phyloP scores from a whole-genome alignment of 2,888 invertebrate species.

The Chalcosyrphus nemorum region DNA sequence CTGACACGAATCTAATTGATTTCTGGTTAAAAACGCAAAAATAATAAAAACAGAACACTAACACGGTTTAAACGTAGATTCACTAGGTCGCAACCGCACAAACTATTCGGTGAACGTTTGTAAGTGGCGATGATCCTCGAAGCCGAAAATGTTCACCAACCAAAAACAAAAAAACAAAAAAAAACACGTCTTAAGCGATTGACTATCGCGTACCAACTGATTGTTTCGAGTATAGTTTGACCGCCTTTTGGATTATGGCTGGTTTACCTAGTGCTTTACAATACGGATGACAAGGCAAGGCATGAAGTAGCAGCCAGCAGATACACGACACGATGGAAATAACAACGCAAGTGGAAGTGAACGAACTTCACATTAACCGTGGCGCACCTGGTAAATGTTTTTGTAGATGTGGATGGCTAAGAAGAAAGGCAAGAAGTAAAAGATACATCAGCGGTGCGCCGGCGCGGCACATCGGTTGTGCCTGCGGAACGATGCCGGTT shows the following conservation, averaged over 20 bases:
- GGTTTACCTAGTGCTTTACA: slow-evolving; percentile 66
- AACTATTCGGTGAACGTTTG: not conserved
- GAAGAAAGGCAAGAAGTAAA: slow-evolving; percentile 48
- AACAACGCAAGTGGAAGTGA: slow-evolving; percentile 59
- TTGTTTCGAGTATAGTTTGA: slow-evolving; percentile 77
- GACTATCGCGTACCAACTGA: slow-evolving; percentile 81
- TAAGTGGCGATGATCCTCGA: slow-evolving; percentile 3
- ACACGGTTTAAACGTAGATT: slow-evolving; percentile 7
- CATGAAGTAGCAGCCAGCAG: slow-evolving; percentile 47
- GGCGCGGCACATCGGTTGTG: slow-evolving; percentile 36
- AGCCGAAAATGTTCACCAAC: slow-evolving; percentile 4
- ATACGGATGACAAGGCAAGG: slow-evolving; percentile 64
- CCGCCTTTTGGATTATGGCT: slow-evolving; percentile 77
- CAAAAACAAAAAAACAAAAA: not conserved
- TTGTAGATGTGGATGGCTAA: slow-evolving; percentile 25
- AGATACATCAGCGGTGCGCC: slow-evolving; percentile 27
- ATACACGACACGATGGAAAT: slow-evolving; percentile 30
- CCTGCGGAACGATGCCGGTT: slow-evolving; percentile 32
- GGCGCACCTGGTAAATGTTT: slow-evolving; percentile 63
- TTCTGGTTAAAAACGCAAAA: not conserved
- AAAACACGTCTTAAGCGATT: slow-evolving; percentile 79
- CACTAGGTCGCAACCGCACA: slow-evolving; percentile 14
- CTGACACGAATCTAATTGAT: slow-evolving; percentile 47
- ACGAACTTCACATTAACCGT: slow-evolving; percentile 70
- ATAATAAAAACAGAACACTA: too few relatives aligned